Evolutionary conservation across 2,797 vertebrate species (phyloP), one percentile per base, ranked within the genome.

Genomic region (Hoplostethus atlanticus): DNA sequence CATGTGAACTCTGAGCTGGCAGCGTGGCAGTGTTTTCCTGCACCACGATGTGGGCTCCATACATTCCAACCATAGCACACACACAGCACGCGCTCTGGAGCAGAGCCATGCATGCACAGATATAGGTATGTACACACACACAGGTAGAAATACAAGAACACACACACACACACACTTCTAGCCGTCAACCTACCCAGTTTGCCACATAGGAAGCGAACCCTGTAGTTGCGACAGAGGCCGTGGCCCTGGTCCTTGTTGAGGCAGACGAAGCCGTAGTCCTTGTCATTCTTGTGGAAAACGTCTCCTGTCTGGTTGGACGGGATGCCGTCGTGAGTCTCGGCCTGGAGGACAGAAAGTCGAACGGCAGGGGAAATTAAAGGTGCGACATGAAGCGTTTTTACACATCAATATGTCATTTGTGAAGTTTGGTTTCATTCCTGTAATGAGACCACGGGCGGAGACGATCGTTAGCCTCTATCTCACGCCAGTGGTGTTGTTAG

Each of bases 201-300:
- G 67, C 96, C 96, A 36, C 98, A 99, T 13, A 98, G 96, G 89
- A 99, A 98, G 61, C 97, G 96, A 34, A 99, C 96, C 61, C 93
- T 93, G 94, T 98, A 98, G 94, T 92, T 95, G 70, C 21, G 94
- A 88, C 98, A 99, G 76, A 94, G 89, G 47, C 94, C 90, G 3
- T 94, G 92, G 0, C 78, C 64, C 92, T 95, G 97, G 85, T 95
- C 95, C 70, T 92, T 95, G 88, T 95, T 94, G 0, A 94, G 96
- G 88, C 98, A 99, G 54, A 96, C 95, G 5, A 99, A 96, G 83
- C 96, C 96, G 6, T 96, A 97, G 85, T 96, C 95, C 25, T 95
- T 96, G 87, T 96, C 95, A 0, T 83, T 88, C 89, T 95, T 97
- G 90, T 97, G 95, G 92, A 97, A 94, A 36, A 97, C 93, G 42